Percentiles rank a stretch among this genome's conserved stretches.
Evolutionary conservation across 2,888 invertebrate genomes (phyloP).

Genomic region (Panopea generosa): DNA sequence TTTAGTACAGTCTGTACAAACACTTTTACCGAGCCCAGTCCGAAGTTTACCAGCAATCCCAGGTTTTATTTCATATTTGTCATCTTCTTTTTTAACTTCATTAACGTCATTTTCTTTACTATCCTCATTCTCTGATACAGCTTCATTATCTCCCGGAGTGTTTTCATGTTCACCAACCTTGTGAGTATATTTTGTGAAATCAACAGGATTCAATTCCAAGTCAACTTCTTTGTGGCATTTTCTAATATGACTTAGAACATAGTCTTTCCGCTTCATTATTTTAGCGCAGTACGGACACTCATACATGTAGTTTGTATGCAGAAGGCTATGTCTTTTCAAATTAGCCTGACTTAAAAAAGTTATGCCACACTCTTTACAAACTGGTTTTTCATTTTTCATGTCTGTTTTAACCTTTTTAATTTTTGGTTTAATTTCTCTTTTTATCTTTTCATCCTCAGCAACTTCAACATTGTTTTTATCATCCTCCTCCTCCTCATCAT

Average conservation of each 20-base stretch:
- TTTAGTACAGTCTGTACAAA: slow-evolving; percentile 51
- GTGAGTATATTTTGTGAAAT: slow-evolving; percentile 46
- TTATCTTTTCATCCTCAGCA: background rate
- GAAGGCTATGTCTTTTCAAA: slow-evolving; percentile 40
- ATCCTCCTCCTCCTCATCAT: slow-evolving; percentile 9
- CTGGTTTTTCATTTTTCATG: slow-evolving; percentile 16
- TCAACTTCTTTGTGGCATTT: slow-evolving; percentile 50
- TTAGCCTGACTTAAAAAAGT: slow-evolving; percentile 31
- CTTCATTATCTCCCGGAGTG: no score
- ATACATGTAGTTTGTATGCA: slow-evolving; percentile 50
- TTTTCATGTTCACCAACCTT: slow-evolving; percentile 14
- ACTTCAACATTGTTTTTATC: slow-evolving; percentile 6
- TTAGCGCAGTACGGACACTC: slow-evolving; percentile 58
- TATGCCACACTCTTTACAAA: slow-evolving; percentile 37
- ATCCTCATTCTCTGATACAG: background rate
- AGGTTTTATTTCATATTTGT: slow-evolving; percentile 10
- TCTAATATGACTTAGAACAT: slow-evolving; percentile 43
- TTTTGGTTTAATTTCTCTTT: background rate
- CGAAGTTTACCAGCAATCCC: background rate
- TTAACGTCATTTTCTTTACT: background rate
- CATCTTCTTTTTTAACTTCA: background rate
- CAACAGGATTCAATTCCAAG: slow-evolving; percentile 42
- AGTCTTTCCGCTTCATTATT: slow-evolving; percentile 53
- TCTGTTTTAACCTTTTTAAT: background rate
- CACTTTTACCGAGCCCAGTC: slow-evolving; percentile 46